Evolutionary conservation across 2,888 invertebrate species (phyloP), one percentile per base, ranked within the genome.

Genomic region (Hyles lineata): DNA sequence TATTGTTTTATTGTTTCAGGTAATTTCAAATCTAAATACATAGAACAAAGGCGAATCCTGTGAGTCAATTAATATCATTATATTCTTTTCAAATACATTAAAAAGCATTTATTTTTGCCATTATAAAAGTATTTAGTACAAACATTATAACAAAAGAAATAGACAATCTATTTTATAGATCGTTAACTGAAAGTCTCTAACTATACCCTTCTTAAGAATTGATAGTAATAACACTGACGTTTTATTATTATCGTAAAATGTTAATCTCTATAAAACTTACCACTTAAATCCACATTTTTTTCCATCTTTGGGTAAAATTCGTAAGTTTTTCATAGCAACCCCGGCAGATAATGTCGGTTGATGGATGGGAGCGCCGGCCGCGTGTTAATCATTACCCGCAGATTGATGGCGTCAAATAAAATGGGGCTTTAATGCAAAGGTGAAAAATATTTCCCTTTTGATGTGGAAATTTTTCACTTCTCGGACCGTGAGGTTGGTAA

Each of bases 301-400:
- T 15, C 23, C 15, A 43, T 17, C 23, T 67, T 23, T 67, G 23
- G 67, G 67, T 43, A 50, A 21, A 43, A 43, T 43, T 67, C 6
- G 43, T 50, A 50, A 19, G 21, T 9, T 71, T 71, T 60, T 71
- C 59, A 23, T 71, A 23, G 70, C 60, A 71, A 60, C 60, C 23
- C 60, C 70, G 50, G 9, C 35, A 43, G 60, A 71, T 60, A 71
- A 71, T 60, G 70, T 60, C 70, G 43, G 70, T 43, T 71, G 70
- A 71, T 71, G 59, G 70, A 71, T 71, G 58, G 59, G 70, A 23
- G 23, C 43, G 35, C 23, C 35, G 23, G 70, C n/a, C 23, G 70
- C 23, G 58, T 71, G 59, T 59, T 35, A 60, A 71, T 60, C 60
- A 71, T 71, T 60, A 23, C 50, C 67, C 67, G 50, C 67, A 67